Base-by-base conservation (phyloP, 2,888 invertebrate species). In the Ephialtes manifestator region DNA sequence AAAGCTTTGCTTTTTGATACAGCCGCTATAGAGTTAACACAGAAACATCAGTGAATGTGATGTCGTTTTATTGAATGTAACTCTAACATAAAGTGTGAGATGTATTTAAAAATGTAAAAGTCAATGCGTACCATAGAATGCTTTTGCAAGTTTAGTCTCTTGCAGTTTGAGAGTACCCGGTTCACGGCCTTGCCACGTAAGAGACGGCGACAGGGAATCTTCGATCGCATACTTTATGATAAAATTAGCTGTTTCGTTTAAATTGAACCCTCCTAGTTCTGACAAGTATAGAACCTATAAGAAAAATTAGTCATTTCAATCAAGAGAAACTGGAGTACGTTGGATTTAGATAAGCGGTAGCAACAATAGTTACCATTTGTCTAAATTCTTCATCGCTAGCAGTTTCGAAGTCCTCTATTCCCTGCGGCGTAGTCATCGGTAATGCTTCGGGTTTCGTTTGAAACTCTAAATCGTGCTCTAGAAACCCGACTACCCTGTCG, bases 151-250 rank as follows among this genome's bases (percentile, higher is more conserved):
- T 31, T 35, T 53, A 1, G 72, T 72, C 1, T n/a, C 35, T 24
- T 55, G 55, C 53, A 72, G 13, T 35, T 55, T 31, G 20, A 53
- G 2, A 11, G 72, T 72, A 24, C 55, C 55, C 35, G 31, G 53
- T n/a, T 72, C 72, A 4, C 72, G 72, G 31, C 72, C 72, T 35
- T 72, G 72, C 55, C 72, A 72, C 24, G 72, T 72, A 8, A 72
- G 15, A 4, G 72, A 72, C n/a, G 72, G 72, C 31, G 72, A 72
- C n/a, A 72, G n/a, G 13, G 58, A 20, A 74, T 74, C 74, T 5
- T 31, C 74, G 13, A 74, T 55, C 5, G 74, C 39, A 18, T 55
- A 35, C 18, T 74, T 74, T 8, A 74, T 31, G 0, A 58, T 35
- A n/a, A 55, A 28, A n/a, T 72, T 72, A 2, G 55, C 60, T 4